Conservation (phyloP, 2,797 vertebrate species). For the Harpagifer antarcticus region DNA sequence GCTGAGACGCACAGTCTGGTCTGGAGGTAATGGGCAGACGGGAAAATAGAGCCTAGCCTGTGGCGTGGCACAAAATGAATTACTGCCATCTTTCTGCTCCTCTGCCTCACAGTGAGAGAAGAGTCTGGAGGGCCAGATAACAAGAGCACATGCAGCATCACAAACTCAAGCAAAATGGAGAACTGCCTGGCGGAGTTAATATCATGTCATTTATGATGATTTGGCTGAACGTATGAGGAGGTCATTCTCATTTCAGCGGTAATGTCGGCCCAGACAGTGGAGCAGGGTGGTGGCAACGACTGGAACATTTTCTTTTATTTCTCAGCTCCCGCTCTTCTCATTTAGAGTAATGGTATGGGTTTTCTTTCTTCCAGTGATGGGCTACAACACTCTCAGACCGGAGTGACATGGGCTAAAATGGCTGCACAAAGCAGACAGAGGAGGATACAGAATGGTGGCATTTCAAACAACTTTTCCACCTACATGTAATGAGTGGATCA, state of each 20-base stretch:
- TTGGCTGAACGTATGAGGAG: constrained; percentile 71
- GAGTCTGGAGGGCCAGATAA: constrained; percentile 80
- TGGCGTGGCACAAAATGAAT: constrained; percentile 75
- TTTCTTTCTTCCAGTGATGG: constrained; percentile 31
- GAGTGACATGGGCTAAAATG: constrained; percentile 26
- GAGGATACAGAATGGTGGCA: background rate
- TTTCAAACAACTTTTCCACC: background rate
- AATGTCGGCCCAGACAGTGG: constrained; percentile 58
- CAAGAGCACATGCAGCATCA: constrained; percentile 68
- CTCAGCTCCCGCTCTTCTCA: constrained; percentile 46
- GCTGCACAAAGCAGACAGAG: constrained; percentile 17
- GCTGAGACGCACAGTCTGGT: constrained; percentile 72
- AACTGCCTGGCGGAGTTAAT: constrained; percentile 69
- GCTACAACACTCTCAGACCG: constrained; percentile 34
- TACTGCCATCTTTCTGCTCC: constrained; percentile 80
- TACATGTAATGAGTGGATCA: background rate
- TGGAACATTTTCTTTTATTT: constrained; percentile 57
- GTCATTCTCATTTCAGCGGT: constrained; percentile 73
- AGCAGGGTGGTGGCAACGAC: constrained; percentile 40
- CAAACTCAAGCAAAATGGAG: constrained; percentile 73
- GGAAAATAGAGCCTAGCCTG: constrained; percentile 66
- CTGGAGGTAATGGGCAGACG: constrained; percentile 72
- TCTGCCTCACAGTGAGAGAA: constrained; percentile 70
- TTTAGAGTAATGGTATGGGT: constrained; percentile 31
- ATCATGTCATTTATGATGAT: constrained; percentile 73